phyloP scores from a whole-genome alignment of 2,113 vertebrate species.

The Aviceda subcristata region DNA sequence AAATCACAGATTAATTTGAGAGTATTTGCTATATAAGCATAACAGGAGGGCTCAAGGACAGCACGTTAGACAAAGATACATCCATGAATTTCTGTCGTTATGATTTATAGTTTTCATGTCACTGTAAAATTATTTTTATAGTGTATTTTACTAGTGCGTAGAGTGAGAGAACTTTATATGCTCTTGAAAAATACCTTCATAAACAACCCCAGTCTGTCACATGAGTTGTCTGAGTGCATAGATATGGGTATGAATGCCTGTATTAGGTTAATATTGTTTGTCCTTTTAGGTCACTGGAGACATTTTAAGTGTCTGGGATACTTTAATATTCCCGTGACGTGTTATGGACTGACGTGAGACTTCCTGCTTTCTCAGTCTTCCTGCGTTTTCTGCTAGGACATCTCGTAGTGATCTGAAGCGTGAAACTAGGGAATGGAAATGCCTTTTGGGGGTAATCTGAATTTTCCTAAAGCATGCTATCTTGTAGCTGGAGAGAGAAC shows the following conservation, averaged over 20 bases:
- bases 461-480: background rate
- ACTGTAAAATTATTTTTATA: background rate
- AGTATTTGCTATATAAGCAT: background rate
- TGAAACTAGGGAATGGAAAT: background rate
- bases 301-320: background rate
- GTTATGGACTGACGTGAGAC: background rate
- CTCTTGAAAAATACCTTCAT: background rate
- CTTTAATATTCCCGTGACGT: background rate
- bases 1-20: background rate
- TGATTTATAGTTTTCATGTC: conserved; percentile 1
- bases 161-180: background rate
- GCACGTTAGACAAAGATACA: background rate
- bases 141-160: background rate
- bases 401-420: background rate
- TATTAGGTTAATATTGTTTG: background rate
- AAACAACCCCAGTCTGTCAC: background rate
- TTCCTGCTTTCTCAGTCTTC: background rate
- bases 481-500: background rate
- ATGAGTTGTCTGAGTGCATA: background rate
- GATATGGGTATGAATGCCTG: background rate
- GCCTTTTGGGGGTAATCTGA: background rate
- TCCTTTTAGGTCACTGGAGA: background rate
- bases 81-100: background rate
- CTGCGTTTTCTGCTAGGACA: background rate
- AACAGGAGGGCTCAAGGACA: background rate